Conservation (phyloP, 2,888 invertebrate genomes). For the Monoplex corrugatus region DNA sequence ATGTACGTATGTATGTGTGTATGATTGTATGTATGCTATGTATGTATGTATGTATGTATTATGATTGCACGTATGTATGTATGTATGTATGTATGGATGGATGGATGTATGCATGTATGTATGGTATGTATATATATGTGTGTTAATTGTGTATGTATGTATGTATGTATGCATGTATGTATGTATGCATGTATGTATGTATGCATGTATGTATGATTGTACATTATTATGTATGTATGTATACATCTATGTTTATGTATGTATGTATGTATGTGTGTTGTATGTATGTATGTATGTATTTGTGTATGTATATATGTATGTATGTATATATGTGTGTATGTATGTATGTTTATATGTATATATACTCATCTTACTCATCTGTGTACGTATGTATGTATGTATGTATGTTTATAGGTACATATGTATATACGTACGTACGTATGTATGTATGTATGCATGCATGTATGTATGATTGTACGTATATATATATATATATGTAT, state of each 20-base stretch:
- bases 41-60: not conserved
- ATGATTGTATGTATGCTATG: no score
- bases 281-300: not conserved
- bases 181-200: slow-evolving; percentile 22
- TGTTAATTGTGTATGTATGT: slow-evolving; percentile 9
- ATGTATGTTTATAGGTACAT: no score
- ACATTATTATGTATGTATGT: no score
- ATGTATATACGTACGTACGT: no score
- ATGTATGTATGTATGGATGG: not conserved
- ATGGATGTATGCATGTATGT: not conserved
- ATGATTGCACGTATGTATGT: not conserved
- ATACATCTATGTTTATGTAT: not conserved
- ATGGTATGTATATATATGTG: not conserved
- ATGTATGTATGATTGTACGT: no score
- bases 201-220: not conserved
- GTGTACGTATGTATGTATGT: no score
- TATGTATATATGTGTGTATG: not conserved
- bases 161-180: slow-evolving; percentile 2
- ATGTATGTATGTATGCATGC: no score
- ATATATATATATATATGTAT: no score
- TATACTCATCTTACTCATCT: no score
- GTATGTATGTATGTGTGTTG: not conserved
- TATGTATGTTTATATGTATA: not conserved
- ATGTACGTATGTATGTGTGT: no score
- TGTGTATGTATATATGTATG: not conserved